Evolutionary conservation across 2,113 vertebrate genomes (phyloP), one percentile per base, ranked within the genome.

Genomic region (Corynorhinus townsendii): DNA sequence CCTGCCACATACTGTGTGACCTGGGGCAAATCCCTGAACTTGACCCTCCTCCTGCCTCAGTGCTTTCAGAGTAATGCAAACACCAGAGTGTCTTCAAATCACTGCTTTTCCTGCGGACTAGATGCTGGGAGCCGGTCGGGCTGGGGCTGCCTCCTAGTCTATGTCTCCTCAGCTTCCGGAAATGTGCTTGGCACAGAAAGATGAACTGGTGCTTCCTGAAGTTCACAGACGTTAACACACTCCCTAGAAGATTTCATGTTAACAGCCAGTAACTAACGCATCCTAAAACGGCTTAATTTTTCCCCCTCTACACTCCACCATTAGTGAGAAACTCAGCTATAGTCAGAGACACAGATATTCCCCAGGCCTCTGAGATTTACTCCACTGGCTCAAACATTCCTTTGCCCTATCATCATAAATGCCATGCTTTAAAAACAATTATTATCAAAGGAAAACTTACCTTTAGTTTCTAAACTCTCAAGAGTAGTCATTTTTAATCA

Each of bases 401-500:
- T 89, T 84, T 5, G n/a, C 38, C 45, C 45, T 66, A n/a, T 28
- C 5, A 4, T 76, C 43, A 54, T 43, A 90, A 33, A 90, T 81
- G 20, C 45, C 35, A 89, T 79, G 40, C 49, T 84, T 91, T 76
- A 52, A 88, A 92, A 91, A 80, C 11, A 68, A 79, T 86, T 56
- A 43, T 43, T 15, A 84, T 62, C 20, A 76, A 94, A 92, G 79
- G n/a, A 93, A 89, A 45, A 97, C 97, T 97, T 96, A 98, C 98
- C 95, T 95, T 95, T 97, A 54, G 84, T 77, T 94, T 96, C 93
- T 91, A 94, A 92, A 69, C 72, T 96, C 93, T 95, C 85, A 49
- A 95, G 90, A 69, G 96, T 88, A 86, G 97, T 38, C 98, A 98
- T 98, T 92, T 96, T 88, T 52, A 86, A 59, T 4, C 76, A 96